Conservation (phyloP, 2,113 vertebrate species). For the Archilochus colubris region DNA sequence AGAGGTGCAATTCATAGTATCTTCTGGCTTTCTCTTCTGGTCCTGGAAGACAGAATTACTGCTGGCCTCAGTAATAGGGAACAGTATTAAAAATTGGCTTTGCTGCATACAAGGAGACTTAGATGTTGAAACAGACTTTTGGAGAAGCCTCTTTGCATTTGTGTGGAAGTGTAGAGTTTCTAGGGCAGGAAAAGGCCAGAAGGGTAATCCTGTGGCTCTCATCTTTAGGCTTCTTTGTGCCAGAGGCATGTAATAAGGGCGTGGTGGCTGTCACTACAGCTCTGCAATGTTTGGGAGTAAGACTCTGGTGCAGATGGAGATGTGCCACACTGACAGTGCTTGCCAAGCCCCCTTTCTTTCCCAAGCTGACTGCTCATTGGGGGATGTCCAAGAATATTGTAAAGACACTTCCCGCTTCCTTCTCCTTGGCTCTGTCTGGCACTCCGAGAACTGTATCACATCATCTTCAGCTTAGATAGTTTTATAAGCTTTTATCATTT, state of each 20-base stretch:
- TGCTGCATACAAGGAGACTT: neutral
- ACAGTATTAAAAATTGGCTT: neutral
- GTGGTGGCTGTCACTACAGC: neutral
- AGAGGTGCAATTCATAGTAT: neutral
- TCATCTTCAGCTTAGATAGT: neutral
- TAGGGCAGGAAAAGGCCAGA: neutral
- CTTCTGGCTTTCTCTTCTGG: conserved; percentile 16
- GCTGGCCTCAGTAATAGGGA: neutral
- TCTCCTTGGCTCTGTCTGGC: neutral
- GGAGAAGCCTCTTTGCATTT: neutral
- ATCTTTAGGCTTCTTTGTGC: neutral
- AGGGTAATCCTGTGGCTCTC: neutral
- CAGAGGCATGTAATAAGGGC: neutral
- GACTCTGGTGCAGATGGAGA: neutral
- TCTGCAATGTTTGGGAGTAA: neutral
- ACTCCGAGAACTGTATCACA: neutral
- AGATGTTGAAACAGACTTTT: neutral
- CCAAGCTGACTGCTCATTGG: neutral
- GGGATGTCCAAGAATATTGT: neutral
- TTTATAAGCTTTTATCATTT: neutral
- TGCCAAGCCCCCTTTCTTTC: neutral
- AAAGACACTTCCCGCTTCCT: neutral
- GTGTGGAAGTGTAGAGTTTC: neutral
- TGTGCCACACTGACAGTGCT: neutral
- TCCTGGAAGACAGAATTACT: neutral